Conservation (phyloP, 2,797 vertebrate genomes). For the Sebastes nivosus region DNA sequence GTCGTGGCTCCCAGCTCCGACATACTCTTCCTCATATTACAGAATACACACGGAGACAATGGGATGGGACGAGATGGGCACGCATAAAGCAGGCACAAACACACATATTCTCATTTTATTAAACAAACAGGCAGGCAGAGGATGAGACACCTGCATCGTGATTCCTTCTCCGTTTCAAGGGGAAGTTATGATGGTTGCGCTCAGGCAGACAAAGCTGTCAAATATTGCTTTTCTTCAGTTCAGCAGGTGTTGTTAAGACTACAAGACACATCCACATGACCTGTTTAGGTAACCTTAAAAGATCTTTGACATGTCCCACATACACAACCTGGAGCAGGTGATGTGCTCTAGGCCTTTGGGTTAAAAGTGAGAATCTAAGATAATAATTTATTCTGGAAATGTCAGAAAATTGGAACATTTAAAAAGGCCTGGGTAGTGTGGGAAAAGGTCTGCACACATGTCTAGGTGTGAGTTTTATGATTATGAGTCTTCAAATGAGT, state of each 20-base stretch:
- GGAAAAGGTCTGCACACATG: neutral
- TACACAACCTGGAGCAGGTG: constrained; percentile 33
- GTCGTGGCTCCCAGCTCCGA: constrained; percentile 34
- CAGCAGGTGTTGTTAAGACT: constrained; percentile 33
- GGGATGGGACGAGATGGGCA: constrained; percentile 13
- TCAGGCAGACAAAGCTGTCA: neutral
- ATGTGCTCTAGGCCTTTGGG: constrained; percentile 1
- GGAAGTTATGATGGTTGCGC: constrained; percentile 8
- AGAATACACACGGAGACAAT: constrained; percentile 75
- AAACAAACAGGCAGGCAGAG: constrained; percentile 31
- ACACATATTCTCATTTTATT: constrained; percentile 22
- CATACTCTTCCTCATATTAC: constrained; percentile 70
- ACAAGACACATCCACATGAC: constrained; percentile 11
- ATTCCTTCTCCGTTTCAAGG: neutral
- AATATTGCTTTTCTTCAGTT: constrained; percentile 19
- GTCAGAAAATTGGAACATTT: neutral
- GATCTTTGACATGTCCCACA: constrained; percentile 34
- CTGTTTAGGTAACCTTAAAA: constrained; percentile 58
- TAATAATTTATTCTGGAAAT: neutral
- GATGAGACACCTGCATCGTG: constrained; percentile 53
- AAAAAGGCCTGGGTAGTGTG: neutral
- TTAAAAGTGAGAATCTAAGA: neutral
- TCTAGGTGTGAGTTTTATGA: neutral
- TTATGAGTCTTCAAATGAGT: neutral
- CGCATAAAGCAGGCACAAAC: constrained; percentile 23